Base-by-base conservation (phyloP, 2,888 invertebrate genomes). In the Lissonota sp. region DNA sequence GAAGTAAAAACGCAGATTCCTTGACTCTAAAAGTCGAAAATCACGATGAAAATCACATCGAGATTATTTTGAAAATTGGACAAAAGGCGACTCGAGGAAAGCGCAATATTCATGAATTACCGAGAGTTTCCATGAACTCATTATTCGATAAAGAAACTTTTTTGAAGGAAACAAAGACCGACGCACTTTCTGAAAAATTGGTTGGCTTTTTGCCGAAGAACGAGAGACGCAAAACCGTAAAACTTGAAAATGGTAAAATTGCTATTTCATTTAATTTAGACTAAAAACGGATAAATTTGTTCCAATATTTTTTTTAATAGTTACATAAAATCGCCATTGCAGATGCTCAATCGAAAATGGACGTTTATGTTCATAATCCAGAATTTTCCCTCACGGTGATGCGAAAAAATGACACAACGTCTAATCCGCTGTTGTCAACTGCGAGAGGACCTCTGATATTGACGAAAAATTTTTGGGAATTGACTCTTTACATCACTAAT, bases 401-500 rank as follows among this genome's bases (percentile, higher is more conserved):
- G 60, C 90, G 49, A 93, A 93, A 64, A 66, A 86, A 5, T 93
- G 93, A 83, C 70, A 86, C 69, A 84, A 93, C 86, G 87, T n/a
- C 88, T 89, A 0, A 92, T 92, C 0, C 93, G 93, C 85, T 86
- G 92, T 93, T 95, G 16, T 93, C 93, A 42, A 95, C 95, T 0
- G 89, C 93, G 0, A 91, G 93, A 81, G 95, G 95, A 0, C 95
- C 95, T 0, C 83, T 95, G 0, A 94, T 95, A 78, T 94, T 94
- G 1, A 94, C 95, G 0, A 90, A 94, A 26, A 92, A 93, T 57
- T 95, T 95, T 85, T 95, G 95, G 94, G 95, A 95, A 89, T 93
- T 95, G 86, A 92, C 94, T 0, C 92, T 95, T 14, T 93, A 93
- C 82, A 85, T 95, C 42, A 94, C 94, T 0, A 92, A 94, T 16